These are phyloP conservation scores for Gymnocheta viridis DNA, from an alignment of 2,888 invertebrate genomes.

Conservation along the genomic window DNA sequence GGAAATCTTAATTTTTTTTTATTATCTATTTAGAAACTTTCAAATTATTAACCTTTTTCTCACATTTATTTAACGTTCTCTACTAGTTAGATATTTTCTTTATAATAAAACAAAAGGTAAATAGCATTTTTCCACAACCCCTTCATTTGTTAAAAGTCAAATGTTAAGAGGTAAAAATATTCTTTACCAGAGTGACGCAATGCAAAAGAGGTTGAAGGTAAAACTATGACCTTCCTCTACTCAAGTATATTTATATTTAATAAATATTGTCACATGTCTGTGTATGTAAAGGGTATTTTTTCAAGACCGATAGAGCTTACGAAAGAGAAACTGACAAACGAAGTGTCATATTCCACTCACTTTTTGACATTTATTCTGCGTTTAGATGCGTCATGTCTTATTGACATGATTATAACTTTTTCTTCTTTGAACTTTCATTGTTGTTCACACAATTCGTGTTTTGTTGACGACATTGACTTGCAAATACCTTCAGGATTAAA, in stretches of 20 bases:
- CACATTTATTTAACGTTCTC: background rate
- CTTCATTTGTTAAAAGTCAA: conserved; percentile 16
- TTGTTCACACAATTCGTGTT: no score
- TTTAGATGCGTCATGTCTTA: no score
- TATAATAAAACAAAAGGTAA: background rate
- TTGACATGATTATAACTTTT: no score
- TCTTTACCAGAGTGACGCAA: background rate
- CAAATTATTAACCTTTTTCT: background rate
- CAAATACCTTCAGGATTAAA: no score
- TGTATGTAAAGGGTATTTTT: background rate
- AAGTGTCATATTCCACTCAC: no score
- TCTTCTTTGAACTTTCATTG: no score
- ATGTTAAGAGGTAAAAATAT: conserved; percentile 34
- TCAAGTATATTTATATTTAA: background rate
- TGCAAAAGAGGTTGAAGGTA: conserved; percentile 11
- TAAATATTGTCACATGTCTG: conserved; percentile 4
- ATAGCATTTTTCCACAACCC: background rate
- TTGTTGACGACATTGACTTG: no score
- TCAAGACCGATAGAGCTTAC: no score
- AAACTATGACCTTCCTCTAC: conserved; percentile 14
- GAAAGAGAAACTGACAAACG: no score
- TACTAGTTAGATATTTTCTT: background rate
- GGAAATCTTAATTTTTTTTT: no score
- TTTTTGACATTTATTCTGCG: no score
- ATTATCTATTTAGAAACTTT: no score